Evolutionary conservation across 2,113 vertebrate genomes (phyloP).

Genomic region (Forbesichthys agassizii): DNA sequence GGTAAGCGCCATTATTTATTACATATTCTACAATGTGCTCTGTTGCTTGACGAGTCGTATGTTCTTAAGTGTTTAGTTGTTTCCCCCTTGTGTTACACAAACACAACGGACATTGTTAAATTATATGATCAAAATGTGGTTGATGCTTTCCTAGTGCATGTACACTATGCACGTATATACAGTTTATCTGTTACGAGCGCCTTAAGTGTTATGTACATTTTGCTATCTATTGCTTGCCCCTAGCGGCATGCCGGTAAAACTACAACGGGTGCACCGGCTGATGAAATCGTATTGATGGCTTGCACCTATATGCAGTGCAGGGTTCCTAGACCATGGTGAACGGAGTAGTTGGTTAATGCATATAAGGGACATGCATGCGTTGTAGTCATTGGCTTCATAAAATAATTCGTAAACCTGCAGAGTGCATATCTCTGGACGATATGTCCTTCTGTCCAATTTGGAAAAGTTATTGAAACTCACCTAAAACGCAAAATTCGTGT

Average conservation of each 20-base stretch:
- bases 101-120: not conserved
- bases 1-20: conserved; percentile 57
- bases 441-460: too few relatives aligned
- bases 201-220: not conserved
- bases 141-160: too few relatives aligned
- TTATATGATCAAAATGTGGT: too few relatives aligned
- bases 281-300: conserved; percentile 72
- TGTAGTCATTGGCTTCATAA: not conserved
- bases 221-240: conserved; percentile 35
- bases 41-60: not conserved
- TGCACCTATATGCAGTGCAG: conserved; percentile 48
- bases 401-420: not conserved
- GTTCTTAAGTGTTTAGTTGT: not conserved
- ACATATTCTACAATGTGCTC: not conserved
- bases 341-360: not conserved
- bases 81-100: too few relatives aligned
- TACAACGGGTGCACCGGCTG: conserved; percentile 57
- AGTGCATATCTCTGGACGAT: not conserved
- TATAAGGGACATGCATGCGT: not conserved
- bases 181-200: too few relatives aligned
- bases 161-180: too few relatives aligned
- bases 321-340: conserved; percentile 10
- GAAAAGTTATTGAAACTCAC: not conserved
- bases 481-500: conserved; percentile 27
- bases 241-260: conserved; percentile 54